phyloP scores from a whole-genome alignment of 1,140 invertebrate genomes.

The Elysia chlorotica region DNA sequence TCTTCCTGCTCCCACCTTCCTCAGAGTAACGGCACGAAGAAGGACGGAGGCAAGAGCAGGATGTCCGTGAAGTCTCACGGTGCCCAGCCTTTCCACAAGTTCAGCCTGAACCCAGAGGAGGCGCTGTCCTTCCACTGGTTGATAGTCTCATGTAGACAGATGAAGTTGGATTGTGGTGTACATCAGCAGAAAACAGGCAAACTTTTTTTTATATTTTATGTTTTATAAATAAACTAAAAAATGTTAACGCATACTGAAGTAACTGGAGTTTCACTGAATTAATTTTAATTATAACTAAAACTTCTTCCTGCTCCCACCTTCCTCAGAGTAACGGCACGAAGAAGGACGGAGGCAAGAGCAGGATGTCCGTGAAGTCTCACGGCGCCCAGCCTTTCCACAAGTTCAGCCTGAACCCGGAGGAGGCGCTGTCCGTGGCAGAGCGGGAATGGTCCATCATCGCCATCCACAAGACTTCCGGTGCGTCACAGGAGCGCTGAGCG shows the following conservation, averaged over 20 bases:
- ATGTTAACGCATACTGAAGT: not conserved
- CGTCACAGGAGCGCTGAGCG: no score
- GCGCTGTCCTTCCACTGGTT: no score
- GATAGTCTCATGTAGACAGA: no score
- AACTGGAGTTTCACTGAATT: not conserved
- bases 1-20: not conserved
- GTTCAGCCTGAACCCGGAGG: slow-evolving; percentile 36
- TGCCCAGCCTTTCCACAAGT: slow-evolving; percentile 32
- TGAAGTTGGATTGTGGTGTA: no score
- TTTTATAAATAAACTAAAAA: no score
- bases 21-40: not conserved
- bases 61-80: not conserved
- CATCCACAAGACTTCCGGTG: slow-evolving; percentile 35
- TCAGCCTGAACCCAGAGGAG: slow-evolving; percentile 34
- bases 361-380: not conserved
- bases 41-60: no score
- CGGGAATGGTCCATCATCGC: slow-evolving; percentile 41
- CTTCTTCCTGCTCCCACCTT: not conserved
- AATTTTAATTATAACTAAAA: not conserved
- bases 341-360: no score
- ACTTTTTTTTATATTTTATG: no score
- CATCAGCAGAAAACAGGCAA: no score
- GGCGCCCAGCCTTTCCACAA: slow-evolving; percentile 29
- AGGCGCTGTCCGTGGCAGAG: slow-evolving; percentile 20
- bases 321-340: not conserved